phyloP scores from a whole-genome alignment of 2,888 invertebrate species.

The Xestia xanthographa region DNA sequence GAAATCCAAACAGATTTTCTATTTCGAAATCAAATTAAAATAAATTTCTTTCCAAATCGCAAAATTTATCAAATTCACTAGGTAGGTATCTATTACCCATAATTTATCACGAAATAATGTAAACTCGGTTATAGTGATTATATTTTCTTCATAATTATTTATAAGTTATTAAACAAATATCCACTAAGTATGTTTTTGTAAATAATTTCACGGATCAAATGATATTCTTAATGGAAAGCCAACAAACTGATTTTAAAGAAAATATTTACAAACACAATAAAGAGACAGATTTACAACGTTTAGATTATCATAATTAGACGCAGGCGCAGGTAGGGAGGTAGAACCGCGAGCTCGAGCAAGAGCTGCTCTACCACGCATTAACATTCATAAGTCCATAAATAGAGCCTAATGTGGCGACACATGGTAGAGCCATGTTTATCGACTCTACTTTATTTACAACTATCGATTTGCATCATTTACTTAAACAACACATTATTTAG shows the following conservation, averaged over 20 bases:
- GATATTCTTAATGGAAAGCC: constrained; percentile 26
- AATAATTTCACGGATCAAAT: constrained; percentile 32
- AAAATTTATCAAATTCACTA: not conserved
- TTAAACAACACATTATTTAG: constrained; percentile 53
- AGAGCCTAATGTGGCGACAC: constrained; percentile 49
- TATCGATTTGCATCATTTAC: constrained; percentile 51
- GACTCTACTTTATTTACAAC: constrained; percentile 50
- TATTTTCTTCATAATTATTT: not conserved
- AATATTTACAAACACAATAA: constrained; percentile 55
- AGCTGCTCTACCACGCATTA: constrained; percentile 32
- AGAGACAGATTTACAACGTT: constrained; percentile 52
- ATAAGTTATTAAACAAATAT: constrained; percentile 20
- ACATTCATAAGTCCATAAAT: constrained; percentile 57
- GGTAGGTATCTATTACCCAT: not conserved
- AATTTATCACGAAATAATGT: not conserved
- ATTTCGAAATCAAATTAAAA: not conserved
- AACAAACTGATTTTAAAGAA: constrained; percentile 40
- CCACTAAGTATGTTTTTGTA: not conserved
- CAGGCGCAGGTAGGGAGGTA: constrained; percentile 17
- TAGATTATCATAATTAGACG: constrained; percentile 61
- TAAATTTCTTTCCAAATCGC: not conserved
- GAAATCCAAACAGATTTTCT: not conserved
- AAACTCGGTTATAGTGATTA: not conserved
- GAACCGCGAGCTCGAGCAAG: not conserved
- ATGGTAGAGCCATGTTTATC: constrained; percentile 27